A percentile compares a stretch with the other conserved stretches of the same genome.
Conservation (phyloP, 2,797 vertebrate genomes). For the Hydrolagus colliei region DNA sequence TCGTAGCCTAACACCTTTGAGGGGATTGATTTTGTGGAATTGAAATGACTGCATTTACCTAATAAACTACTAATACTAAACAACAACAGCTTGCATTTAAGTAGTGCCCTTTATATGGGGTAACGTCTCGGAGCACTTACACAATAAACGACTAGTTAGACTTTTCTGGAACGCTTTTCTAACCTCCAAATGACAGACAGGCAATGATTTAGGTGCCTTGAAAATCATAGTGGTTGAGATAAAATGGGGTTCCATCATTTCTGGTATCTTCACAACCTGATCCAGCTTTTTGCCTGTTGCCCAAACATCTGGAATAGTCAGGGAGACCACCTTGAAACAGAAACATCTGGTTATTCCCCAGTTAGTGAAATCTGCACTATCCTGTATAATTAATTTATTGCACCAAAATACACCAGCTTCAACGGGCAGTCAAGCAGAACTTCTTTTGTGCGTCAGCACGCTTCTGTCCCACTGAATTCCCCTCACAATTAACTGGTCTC, state of each 20-base stretch:
- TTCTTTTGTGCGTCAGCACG: background rate
- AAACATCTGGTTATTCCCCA: slow-evolving; percentile 11
- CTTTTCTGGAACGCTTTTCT: background rate
- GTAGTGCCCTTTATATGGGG: no score
- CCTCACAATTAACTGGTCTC: slow-evolving; percentile 12
- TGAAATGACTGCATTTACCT: no score
- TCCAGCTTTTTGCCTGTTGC: background rate
- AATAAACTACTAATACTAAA: no score
- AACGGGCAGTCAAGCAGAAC: background rate
- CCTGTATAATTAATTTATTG: slow-evolving; percentile 18
- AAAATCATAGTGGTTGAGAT: background rate
- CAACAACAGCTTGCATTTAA: no score
- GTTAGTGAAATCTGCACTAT: slow-evolving; percentile 2
- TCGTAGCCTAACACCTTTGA: slow-evolving; percentile 5
- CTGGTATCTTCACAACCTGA: background rate
- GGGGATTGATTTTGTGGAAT: background rate
- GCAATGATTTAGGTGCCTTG: background rate
- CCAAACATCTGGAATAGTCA: background rate
- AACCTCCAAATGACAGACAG: background rate
- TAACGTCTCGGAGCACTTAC: background rate
- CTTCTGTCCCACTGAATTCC: slow-evolving; percentile 4
- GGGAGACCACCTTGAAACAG: slow-evolving; percentile 23
- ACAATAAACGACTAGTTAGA: background rate
- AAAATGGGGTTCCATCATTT: background rate
- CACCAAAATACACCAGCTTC: background rate